A percentile compares a stretch with the other conserved stretches of the same genome.
Conservation (phyloP, 1,140 invertebrate species). For the Hormaphis cornu region DNA sequence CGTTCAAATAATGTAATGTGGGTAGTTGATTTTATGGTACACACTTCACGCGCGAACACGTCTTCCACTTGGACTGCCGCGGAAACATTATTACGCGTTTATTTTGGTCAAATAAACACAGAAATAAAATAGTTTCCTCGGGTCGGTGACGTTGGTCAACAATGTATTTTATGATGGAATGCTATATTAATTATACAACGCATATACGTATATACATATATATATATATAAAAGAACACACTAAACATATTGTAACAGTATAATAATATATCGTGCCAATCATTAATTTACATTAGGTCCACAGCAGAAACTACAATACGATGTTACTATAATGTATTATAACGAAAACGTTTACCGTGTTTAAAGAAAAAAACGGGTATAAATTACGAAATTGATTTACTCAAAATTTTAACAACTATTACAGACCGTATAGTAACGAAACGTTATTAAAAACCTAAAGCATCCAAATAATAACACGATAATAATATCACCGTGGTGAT, state of each 20-base stretch:
- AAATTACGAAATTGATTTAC: slow-evolving; percentile 12
- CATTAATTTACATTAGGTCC: slow-evolving; percentile 16
- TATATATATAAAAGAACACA: too few relatives aligned
- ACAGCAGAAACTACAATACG: slow-evolving; percentile 13
- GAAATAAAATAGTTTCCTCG: too few relatives aligned
- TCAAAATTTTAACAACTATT: too few relatives aligned
- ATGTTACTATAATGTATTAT: too few relatives aligned
- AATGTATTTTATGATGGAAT: too few relatives aligned
- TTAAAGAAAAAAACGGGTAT: slow-evolving; percentile 18
- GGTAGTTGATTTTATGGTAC: too few relatives aligned
- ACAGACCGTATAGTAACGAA: not conserved
- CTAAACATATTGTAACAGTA: too few relatives aligned
- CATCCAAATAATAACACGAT: not conserved
- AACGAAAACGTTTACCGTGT: slow-evolving; percentile 24
- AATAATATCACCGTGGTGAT: not conserved
- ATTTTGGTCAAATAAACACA: not conserved
- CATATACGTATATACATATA: too few relatives aligned
- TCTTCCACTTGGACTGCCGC: not conserved
- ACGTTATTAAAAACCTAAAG: slow-evolving; percentile 11
- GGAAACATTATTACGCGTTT: not conserved
- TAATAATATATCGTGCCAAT: slow-evolving; percentile 12
- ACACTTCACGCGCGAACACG: not conserved
- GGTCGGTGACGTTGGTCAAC: not conserved
- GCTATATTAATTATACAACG: too few relatives aligned
- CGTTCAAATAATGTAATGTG: slow-evolving; percentile 4